Base-by-base conservation (phyloP, 2,113 vertebrate species). In the Chelonoidis abingdonii region DNA sequence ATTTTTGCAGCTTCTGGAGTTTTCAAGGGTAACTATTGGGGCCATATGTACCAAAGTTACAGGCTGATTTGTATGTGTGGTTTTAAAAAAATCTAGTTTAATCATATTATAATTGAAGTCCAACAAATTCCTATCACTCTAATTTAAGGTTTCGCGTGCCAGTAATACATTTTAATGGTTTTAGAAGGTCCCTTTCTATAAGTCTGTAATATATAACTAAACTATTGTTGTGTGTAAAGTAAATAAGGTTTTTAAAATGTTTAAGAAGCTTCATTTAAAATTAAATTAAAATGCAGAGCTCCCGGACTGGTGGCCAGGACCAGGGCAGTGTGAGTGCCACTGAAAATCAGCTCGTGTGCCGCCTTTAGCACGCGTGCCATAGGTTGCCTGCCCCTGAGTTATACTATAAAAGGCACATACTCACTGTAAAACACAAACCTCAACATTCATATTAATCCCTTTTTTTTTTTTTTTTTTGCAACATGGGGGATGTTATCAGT, bases 81-180 rank as follows among this genome's bases (percentile, higher is more conserved):
- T 69, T 92, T 92, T 75, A 4, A 47, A 79, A 94, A 62, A 24
- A 83, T 81, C 6, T 31, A 93, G 53, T 90, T 93, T 86, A 50
- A 10, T 94, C 88, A 93, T 82, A 95, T 93, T 97, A 93, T 81
- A 91, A 86, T 59, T 8, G 76, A 17, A 78, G 44, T 91, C 79
- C 29, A 97, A 81, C 41, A 72, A 89, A 89, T 89, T 95, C 89
- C 89, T 19, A 69, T 2, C 1, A 6, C 47, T 49, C 47, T 49
- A 49, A 49, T 49, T 49, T 49, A 49, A 49, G 47, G 47, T 49
- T 49, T 10, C 47, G 3, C 10, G 3, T 49, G 47, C 47, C 47
- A 49, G 47, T 49, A 49, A 49, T 49, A 49, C 47, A 49, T 49
- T 49, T 49, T 49, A 49, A 49, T 3, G 47, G 47, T 49, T 49